These are phyloP conservation scores for Sminthurides aquaticus DNA, from an alignment of 2,888 invertebrate genomes.

Conservation along the genomic window DNA sequence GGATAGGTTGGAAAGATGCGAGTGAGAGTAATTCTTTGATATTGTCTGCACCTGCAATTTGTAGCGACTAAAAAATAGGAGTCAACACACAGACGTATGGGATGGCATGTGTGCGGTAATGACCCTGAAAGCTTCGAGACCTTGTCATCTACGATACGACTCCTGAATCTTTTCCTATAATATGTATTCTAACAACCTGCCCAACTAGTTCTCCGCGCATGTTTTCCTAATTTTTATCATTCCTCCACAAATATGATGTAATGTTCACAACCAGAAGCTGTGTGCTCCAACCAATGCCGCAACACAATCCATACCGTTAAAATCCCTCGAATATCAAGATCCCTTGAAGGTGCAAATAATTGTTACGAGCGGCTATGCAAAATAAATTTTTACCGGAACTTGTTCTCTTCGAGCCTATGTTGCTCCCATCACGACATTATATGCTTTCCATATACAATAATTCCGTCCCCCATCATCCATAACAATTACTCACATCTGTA, in stretches of 20 bases:
- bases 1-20: not conserved
- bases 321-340: too few species aligned
- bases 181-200: constrained; percentile 6
- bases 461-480: too few species aligned
- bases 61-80: not conserved
- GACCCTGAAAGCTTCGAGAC: constrained; percentile 30
- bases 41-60: not conserved
- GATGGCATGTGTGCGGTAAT: constrained; percentile 36
- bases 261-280: not conserved
- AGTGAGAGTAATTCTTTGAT: not conserved
- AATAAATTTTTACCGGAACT: too few species aligned
- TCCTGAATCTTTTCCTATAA: constrained; percentile 13
- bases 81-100: not conserved
- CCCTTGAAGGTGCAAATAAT: too few species aligned
- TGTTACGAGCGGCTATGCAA: too few species aligned
- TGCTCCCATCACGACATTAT: too few species aligned
- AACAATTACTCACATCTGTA: too few species aligned
- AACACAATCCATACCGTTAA: not conserved
- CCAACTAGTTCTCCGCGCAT: not conserved
- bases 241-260: not conserved
- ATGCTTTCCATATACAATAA: too few species aligned
- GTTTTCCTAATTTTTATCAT: constrained; percentile 10
- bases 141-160: constrained; percentile 20
- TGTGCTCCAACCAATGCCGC: not conserved
- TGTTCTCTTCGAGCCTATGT: too few species aligned